A percentile compares a stretch with the other conserved stretches of the same genome.
phyloP scores from a whole-genome alignment of 2,888 invertebrate genomes.

The Sminthurinus aureus region DNA sequence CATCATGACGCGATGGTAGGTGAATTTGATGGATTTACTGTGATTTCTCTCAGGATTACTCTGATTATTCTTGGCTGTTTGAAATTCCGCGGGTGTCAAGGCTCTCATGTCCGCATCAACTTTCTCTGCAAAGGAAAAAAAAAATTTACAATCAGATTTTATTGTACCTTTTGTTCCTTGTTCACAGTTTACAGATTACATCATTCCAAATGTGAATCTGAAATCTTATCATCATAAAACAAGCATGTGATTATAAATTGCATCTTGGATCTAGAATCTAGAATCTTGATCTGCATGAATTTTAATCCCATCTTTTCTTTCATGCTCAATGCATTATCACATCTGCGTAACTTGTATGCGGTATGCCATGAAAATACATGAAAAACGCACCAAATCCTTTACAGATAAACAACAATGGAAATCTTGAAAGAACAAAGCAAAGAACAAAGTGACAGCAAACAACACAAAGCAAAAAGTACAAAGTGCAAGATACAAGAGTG shows the following conservation, averaged over 20 bases:
- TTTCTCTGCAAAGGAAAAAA: conserved; percentile 47
- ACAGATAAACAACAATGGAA: not conserved
- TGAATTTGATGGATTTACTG: conserved; percentile 48
- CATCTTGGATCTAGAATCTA: not conserved
- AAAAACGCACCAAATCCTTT: too few relatives aligned
- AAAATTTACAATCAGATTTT: not conserved
- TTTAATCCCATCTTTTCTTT: not conserved
- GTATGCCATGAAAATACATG: too few relatives aligned
- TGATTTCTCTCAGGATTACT: conserved; percentile 31
- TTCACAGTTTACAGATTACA: too few relatives aligned
- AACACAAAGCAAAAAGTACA: too few relatives aligned
- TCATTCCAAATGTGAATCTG: too few relatives aligned
- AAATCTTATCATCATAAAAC: not conserved
- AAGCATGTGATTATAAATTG: not conserved
- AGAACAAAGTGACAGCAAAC: not conserved
- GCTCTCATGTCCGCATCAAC: conserved; percentile 55
- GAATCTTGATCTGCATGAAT: not conserved
- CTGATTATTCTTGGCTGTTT: not conserved
- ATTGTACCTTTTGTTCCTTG: not conserved
- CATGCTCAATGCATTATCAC: not conserved
- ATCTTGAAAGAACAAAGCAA: not conserved
- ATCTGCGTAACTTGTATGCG: too few relatives aligned
- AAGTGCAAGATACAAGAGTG: too few relatives aligned
- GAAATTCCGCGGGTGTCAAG: conserved; percentile 37
- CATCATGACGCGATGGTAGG: conserved; percentile 53